These are phyloP conservation scores for Lacanobia wlatinum DNA, from an alignment of 2,888 invertebrate genomes.

Conservation along the genomic window DNA sequence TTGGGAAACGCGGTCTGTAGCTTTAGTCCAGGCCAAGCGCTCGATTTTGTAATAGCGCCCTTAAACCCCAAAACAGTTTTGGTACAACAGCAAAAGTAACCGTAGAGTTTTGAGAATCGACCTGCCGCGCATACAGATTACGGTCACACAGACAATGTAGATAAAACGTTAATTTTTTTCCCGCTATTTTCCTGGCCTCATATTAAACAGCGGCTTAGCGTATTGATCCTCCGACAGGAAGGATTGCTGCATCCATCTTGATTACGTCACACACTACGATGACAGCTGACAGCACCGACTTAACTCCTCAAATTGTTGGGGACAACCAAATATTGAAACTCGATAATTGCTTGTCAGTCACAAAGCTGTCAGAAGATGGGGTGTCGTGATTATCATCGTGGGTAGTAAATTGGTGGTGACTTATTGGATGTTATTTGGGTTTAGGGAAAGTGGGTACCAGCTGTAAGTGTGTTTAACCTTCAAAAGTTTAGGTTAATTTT, in stretches of 20 bases:
- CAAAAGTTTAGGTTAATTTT: too few species aligned
- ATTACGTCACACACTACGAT: slow-evolving; percentile 45
- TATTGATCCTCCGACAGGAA: slow-evolving; percentile 50
- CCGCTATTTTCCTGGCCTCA: slow-evolving; percentile 35
- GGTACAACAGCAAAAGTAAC: too few species aligned
- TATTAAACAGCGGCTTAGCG: slow-evolving; percentile 28
- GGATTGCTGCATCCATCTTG: slow-evolving; percentile 58
- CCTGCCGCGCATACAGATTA: too few species aligned
- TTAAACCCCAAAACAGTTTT: too few species aligned
- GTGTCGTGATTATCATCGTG: neutral
- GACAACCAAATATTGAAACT: slow-evolving; percentile 47
- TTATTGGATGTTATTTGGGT: neutral
- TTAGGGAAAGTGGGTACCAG: neutral
- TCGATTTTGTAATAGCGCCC: too few species aligned
- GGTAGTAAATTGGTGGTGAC: neutral
- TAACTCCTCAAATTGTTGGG: slow-evolving; percentile 28
- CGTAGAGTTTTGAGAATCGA: too few species aligned
- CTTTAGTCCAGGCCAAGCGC: too few species aligned
- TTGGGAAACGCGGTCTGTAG: too few species aligned
- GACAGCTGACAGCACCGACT: slow-evolving; percentile 9
- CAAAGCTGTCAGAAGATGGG: slow-evolving; percentile 10
- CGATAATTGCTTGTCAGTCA: slow-evolving; percentile 43
- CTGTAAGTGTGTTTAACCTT: neutral
- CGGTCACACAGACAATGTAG: too few species aligned
- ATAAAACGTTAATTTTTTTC: neutral